These are phyloP conservation scores for Macroramphosus scolopax DNA, from an alignment of 2,797 vertebrate genomes.

Conservation along the genomic window DNA sequence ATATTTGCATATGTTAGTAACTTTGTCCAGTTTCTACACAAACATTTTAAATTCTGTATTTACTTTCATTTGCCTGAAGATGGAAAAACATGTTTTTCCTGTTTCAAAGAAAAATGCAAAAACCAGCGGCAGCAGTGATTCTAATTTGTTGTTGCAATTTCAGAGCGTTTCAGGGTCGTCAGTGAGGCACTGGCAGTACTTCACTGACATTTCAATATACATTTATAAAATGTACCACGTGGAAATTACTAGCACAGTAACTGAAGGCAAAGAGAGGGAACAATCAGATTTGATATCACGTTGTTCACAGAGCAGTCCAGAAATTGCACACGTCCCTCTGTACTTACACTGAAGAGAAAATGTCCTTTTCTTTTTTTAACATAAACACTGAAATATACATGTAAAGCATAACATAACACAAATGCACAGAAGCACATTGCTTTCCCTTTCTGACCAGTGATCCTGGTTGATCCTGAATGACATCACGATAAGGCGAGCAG, in stretches of 20 bases:
- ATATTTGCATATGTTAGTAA: slow-evolving; percentile 10
- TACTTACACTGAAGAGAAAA: slow-evolving; percentile 41
- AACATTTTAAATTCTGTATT: slow-evolving; percentile 6
- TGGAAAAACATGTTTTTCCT: slow-evolving; percentile 22
- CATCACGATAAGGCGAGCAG: slow-evolving; percentile 54
- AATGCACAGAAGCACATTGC: slow-evolving; percentile 62
- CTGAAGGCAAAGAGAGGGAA: slow-evolving; percentile 67
- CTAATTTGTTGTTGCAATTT: slow-evolving; percentile 39
- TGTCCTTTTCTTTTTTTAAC: slow-evolving; percentile 15
- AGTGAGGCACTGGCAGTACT: slow-evolving; percentile 41
- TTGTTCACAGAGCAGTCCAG: slow-evolving; percentile 46
- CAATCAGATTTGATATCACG: slow-evolving; percentile 58
- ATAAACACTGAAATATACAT: slow-evolving; percentile 57
- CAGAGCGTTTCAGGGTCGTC: slow-evolving; percentile 53
- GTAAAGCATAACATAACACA: slow-evolving; percentile 61
- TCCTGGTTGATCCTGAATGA: slow-evolving; percentile 58
- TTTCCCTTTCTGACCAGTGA: slow-evolving; percentile 58
- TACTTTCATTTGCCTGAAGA: slow-evolving; percentile 8
- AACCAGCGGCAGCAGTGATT: slow-evolving; percentile 26
- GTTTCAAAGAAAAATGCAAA: slow-evolving; percentile 29
- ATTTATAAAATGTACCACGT: slow-evolving; percentile 64
- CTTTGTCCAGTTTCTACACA: slow-evolving; percentile 6
- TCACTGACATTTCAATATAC: slow-evolving; percentile 31
- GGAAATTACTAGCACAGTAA: slow-evolving; percentile 62
- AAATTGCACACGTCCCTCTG: slow-evolving; percentile 74